A percentile compares a stretch with the other conserved stretches of the same genome.
phyloP scores from a whole-genome alignment of 2,113 vertebrate species.

The Labeo rohita region DNA sequence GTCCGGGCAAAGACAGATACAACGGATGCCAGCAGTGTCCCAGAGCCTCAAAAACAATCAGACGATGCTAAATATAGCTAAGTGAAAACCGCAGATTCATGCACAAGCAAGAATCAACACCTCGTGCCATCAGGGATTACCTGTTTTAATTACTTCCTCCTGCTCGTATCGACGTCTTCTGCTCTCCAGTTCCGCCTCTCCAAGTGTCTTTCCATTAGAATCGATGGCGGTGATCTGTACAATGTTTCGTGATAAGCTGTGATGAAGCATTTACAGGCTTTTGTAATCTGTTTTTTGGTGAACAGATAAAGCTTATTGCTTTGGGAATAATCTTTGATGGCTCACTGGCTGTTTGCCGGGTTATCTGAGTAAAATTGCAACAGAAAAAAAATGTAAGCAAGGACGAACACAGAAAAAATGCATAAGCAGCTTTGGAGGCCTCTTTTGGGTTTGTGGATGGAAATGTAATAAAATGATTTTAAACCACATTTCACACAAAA shows the following conservation, averaged over 20 bases:
- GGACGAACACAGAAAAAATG: slow-evolving; percentile 35
- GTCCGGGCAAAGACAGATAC: slow-evolving; percentile 35
- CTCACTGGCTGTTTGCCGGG: slow-evolving; percentile 57
- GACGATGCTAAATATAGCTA: slow-evolving; percentile 49
- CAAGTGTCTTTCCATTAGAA: slow-evolving; percentile 61
- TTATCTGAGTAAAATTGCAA: slow-evolving; percentile 53
- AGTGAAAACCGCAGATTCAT: slow-evolving; percentile 52
- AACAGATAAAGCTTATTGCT: slow-evolving; percentile 62
- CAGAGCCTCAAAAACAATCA: slow-evolving; percentile 42
- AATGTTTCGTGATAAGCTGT: slow-evolving; percentile 63
- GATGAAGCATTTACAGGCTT: slow-evolving; percentile 59
- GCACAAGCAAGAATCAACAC: slow-evolving; percentile 55
- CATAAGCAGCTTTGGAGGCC: slow-evolving; percentile 41
- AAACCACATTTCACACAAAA: slow-evolving; percentile 22
- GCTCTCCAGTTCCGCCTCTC: slow-evolving; percentile 52
- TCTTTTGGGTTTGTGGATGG: slow-evolving; percentile 16
- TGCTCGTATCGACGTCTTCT: slow-evolving; percentile 57
- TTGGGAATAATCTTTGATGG: slow-evolving; percentile 60
- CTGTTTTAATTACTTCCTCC: slow-evolving; percentile 65
- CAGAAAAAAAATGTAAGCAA: slow-evolving; percentile 36
- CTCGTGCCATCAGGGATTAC: slow-evolving; percentile 60
- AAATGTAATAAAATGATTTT: slow-evolving; percentile 44
- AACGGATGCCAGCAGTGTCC: slow-evolving; percentile 34
- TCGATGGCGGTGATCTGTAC: slow-evolving; percentile 63
- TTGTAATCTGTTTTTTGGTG: slow-evolving; percentile 59